Evolutionary conservation across 2,888 invertebrate genomes (phyloP).

Genomic region (Hirtodrosophila duncani): DNA sequence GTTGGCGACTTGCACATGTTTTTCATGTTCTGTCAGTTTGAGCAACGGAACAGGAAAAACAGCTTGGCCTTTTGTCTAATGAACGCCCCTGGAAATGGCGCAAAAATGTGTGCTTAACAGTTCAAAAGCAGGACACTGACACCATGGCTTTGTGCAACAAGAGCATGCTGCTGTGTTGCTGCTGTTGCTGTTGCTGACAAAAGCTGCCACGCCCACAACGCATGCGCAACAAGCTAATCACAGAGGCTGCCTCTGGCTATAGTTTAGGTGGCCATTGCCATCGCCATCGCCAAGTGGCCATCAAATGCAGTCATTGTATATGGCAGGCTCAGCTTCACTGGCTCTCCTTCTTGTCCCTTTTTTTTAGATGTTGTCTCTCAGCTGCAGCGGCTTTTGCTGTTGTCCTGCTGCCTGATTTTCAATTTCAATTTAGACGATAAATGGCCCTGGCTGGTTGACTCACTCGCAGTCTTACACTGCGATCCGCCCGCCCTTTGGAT

Average conservation of each 20-base stretch:
- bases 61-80: constrained; percentile 10
- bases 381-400: background rate
- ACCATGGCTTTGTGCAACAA: constrained; percentile 10
- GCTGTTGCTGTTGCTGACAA: constrained; percentile 14
- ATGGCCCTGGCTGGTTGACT: constrained; percentile 10
- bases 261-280: background rate
- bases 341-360: too few relatives aligned
- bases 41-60: too few relatives aligned
- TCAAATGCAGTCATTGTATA: constrained; percentile 19
- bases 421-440: constrained; percentile 45
- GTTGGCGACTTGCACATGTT: constrained; percentile 9
- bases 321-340: constrained; percentile 1
- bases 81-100: background rate
- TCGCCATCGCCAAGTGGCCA: constrained; percentile 15
- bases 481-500: too few relatives aligned
- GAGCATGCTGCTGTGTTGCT: constrained; percentile 16
- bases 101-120: too few relatives aligned
- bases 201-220: constrained; percentile 45
- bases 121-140: too few relatives aligned
- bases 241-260: background rate
- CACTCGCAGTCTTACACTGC: background rate
- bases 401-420: constrained; percentile 38
- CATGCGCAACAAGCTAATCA: constrained; percentile 54
- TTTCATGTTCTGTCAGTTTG: constrained; percentile 6
- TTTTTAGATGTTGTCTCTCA: background rate